Evolutionary conservation across 2,797 vertebrate genomes (phyloP).

Genomic region (Hoplostethus atlanticus): DNA sequence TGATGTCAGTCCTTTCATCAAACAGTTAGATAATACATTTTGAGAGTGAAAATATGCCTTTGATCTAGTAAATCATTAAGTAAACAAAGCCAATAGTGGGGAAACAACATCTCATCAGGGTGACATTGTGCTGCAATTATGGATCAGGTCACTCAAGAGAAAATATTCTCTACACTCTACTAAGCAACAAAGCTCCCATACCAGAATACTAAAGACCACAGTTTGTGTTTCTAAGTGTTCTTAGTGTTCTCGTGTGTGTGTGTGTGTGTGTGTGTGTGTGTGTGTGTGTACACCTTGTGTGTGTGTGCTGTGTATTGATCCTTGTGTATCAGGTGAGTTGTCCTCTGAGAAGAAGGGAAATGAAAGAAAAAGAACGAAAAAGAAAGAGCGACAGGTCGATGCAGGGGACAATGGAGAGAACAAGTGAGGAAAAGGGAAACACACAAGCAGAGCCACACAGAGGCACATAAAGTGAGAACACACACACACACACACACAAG

Average conservation of each 20-base stretch:
- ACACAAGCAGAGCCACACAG: slow-evolving; percentile 12
- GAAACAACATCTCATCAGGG: slow-evolving; percentile 51
- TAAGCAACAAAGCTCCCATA: slow-evolving; percentile 31
- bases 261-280: slow-evolving; percentile 7
- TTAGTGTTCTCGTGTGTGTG: neutral
- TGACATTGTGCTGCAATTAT: slow-evolving; percentile 56
- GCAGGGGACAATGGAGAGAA: slow-evolving; percentile 41
- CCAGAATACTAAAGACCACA: slow-evolving; percentile 51
- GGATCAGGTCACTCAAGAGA: slow-evolving; percentile 63
- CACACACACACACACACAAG: slow-evolving; percentile 20
- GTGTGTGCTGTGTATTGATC: slow-evolving; percentile 58
- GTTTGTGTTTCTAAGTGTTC: neutral
- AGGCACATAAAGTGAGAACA: slow-evolving; percentile 52
- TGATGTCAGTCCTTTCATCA: slow-evolving; percentile 39
- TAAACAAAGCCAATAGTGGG: slow-evolving; percentile 60
- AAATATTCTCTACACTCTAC: slow-evolving; percentile 50
- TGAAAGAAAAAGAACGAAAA: slow-evolving; percentile 60
- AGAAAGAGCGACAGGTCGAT: slow-evolving; percentile 55
- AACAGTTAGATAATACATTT: slow-evolving; percentile 54
- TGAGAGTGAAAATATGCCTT: slow-evolving; percentile 49
- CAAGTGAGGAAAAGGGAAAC: slow-evolving; percentile 35
- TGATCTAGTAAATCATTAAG: slow-evolving; percentile 60
- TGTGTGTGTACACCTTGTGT: slow-evolving; percentile 4
- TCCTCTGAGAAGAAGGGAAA: slow-evolving; percentile 67
- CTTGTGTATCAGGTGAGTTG: slow-evolving; percentile 52